phyloP scores from a whole-genome alignment of 1,140 invertebrate genomes.

The Radopholus similis region DNA sequence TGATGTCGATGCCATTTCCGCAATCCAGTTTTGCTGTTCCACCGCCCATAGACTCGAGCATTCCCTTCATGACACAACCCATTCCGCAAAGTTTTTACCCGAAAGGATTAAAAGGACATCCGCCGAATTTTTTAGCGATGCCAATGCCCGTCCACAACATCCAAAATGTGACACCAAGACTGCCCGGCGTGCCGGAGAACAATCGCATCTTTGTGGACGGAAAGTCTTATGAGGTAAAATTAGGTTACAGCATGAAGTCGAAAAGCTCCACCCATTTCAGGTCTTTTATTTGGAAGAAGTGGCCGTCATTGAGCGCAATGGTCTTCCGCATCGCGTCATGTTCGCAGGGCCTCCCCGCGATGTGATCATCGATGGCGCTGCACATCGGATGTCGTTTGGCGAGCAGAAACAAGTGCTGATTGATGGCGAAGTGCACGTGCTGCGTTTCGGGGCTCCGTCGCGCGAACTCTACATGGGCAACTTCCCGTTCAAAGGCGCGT shows the following conservation, averaged over 20 bases:
- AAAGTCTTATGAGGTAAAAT: conserved; percentile 52
- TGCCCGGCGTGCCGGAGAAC: conserved; percentile 51
- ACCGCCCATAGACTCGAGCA: too few species aligned
- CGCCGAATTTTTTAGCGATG: not conserved
- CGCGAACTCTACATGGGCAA: conserved; percentile 85
- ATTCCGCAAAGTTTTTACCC: conserved; percentile 1
- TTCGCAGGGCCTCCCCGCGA: conserved; percentile 46
- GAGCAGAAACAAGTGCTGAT: conserved; percentile 61
- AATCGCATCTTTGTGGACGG: conserved; percentile 60
- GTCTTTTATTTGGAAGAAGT: conserved; percentile 51
- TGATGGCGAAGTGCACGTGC: conserved; percentile 65
- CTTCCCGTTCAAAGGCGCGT: conserved; percentile 78
- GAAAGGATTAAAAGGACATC: not conserved
- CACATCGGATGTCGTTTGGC: conserved; percentile 47
- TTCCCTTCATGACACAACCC: too few species aligned
- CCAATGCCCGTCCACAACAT: conserved; percentile 24
- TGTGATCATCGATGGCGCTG: conserved; percentile 45
- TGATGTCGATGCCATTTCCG: not conserved
- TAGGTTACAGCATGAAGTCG: conserved; percentile 5
- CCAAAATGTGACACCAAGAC: conserved; percentile 41
- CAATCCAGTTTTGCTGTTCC: too few species aligned
- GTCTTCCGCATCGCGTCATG: conserved; percentile 48
- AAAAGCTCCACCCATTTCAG: conserved; percentile 20
- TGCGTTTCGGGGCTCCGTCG: conserved; percentile 83
- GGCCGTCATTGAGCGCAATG: conserved; percentile 56